Evolutionary conservation across 2,797 vertebrate genomes (phyloP), one percentile per base, ranked within the genome.

Genomic region (Malacoctenus gilli): DNA sequence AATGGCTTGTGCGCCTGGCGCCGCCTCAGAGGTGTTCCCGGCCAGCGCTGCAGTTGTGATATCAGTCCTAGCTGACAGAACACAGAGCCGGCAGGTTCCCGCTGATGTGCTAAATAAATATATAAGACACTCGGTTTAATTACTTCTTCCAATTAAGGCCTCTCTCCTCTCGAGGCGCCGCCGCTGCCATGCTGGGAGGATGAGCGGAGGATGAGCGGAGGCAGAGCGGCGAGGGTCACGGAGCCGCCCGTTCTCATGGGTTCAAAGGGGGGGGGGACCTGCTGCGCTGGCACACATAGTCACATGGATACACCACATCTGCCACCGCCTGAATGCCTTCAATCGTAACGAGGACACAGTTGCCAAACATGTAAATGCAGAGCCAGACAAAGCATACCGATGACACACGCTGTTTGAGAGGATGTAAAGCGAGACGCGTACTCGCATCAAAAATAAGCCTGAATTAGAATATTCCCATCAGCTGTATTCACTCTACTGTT

Each of bases 81-180:
- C 58, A 38, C n/a, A 22, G 19, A 50, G 50, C 59, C 59, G 47
- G 50, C 37, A 50, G 59, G 44, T 49, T 23, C 12, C 37, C 41
- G 19, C 44, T 55, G 60, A 72, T 48, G 36, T 6, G 8, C n/a
- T 47, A 39, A 63, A 73, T 64, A 68, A 67, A 80, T 22, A 72
- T 55, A 59, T 44, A 72, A 39, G 23, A n/a, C 8, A 31, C 23
- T 54, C 16, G 20, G 43, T 77, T 68, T 66, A 77, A 71, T 68
- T 34, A 51, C 39, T 39, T 58, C 36, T 57, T 71, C 55, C 22
- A 59, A 74, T 74, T 68, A 49, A 39, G 55, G 38, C 10, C 18
- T 35, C 35, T 47, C 51, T 52, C 48, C 48, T 20, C 43, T 53
- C 31, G 59, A 59, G 38, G 20, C 31, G 2, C 42, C 23, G 67